Base-by-base conservation (phyloP, 2,113 vertebrate species). In the Silurus glanis region DNA sequence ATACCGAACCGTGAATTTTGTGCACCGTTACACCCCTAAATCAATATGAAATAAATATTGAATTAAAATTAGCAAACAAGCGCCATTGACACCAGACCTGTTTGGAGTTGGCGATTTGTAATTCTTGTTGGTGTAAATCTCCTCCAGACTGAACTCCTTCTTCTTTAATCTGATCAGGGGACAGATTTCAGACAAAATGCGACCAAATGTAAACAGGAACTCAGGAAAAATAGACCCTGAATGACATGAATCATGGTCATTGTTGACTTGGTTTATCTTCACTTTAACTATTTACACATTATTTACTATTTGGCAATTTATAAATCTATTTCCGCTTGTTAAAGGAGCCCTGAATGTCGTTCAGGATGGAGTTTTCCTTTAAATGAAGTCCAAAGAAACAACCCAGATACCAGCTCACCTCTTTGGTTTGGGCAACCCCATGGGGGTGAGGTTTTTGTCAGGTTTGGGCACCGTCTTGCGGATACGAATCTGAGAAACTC, bases 81-180 rank as follows among this genome's bases (percentile, higher is more conserved):
- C 83, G 76, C 62, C 23, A 66, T 69, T 23, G 0, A 64, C 16
- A 17, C 75, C 89, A 85, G 90, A 99, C 98, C 98, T 97, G 93
- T 96, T 96, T 80, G 95, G 91, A 83, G 96, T 94, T 83, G 98
- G 98, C 45, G 96, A 96, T 76, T 95, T 97, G 86, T 98, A 99
- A 92, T 99, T 99, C 93, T 99, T 97, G 92, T 99, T 99, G 84
- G 97, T 99, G 89, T 99, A 99, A 90, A 99, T 99, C 94, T 99
- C 98, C 93, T 99, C 98, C 92, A 99, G 94, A 92, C 97, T 99
- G 92, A 99, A 99, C 90, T 97, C 97, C 88, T 98, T 99, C 93
- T 99, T 99, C 93, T 97, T 98, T 90, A 98, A 91, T 91, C 98
- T 99, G 74, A 81, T 64, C 8, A 37, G 23, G 25, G 61, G 21